These are phyloP conservation scores for Melanocharis versteri DNA, from an alignment of 2,113 vertebrate genomes.

Conservation along the genomic window DNA sequence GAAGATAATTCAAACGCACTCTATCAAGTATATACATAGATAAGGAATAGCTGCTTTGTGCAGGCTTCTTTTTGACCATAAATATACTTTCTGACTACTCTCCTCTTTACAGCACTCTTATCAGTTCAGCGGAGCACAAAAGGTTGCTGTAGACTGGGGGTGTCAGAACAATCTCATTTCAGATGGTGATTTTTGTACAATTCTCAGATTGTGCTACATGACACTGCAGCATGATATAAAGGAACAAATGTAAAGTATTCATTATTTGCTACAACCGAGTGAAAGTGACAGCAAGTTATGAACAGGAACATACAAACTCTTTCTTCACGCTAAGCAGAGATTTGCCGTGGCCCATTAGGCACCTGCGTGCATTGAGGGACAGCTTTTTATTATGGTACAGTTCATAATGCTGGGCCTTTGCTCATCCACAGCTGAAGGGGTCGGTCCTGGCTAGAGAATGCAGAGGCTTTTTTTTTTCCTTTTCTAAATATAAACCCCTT, in stretches of 20 bases:
- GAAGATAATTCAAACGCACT: not conserved
- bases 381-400: not conserved
- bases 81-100: not conserved
- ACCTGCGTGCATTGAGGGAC: fast-evolving
- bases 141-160: not conserved
- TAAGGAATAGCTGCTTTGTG: not conserved
- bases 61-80: not conserved
- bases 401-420: not conserved
- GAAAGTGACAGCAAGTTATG: not conserved
- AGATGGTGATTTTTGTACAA: not conserved
- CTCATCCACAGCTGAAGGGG: not conserved
- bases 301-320: not conserved
- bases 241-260: not conserved
- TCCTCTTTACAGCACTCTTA: not conserved
- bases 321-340: not conserved
- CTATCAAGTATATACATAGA: not conserved
- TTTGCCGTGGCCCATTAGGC: not conserved
- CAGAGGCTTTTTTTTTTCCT: not conserved
- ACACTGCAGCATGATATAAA: not conserved
- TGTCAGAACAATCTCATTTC: not conserved
- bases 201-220: not conserved
- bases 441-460: not conserved
- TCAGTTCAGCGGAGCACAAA: not conserved
- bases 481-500: not conserved
- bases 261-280: not conserved